These are phyloP conservation scores for Mya arenaria DNA, from an alignment of 1,140 invertebrate species.

Conservation along the genomic window DNA sequence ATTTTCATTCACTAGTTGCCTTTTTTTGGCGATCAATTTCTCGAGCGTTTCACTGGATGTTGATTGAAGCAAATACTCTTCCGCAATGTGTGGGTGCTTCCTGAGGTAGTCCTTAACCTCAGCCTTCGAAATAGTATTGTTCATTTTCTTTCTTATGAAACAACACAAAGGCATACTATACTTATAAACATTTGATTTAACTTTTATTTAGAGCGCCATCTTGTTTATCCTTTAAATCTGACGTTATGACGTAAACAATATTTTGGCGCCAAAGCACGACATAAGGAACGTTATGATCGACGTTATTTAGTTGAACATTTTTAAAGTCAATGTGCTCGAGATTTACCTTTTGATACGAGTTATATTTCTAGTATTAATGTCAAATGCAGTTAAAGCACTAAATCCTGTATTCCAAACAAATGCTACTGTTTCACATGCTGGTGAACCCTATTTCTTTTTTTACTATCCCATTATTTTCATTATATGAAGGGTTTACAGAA, in stretches of 20 bases:
- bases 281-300: not conserved
- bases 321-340: not conserved
- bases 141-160: not conserved
- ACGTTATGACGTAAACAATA: not conserved
- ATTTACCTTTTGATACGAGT: too few species aligned
- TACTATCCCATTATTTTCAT: too few species aligned
- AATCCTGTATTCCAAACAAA: too few species aligned
- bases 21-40: conserved; percentile 38
- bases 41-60: conserved; percentile 42
- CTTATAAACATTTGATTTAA: too few species aligned
- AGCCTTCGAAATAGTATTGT: not conserved
- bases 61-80: conserved; percentile 51
- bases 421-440: too few species aligned
- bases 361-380: too few species aligned
- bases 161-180: too few species aligned
- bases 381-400: too few species aligned
- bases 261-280: not conserved
- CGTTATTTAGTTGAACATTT: not conserved
- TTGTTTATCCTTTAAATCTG: not conserved
- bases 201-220: not conserved
- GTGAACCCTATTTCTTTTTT: too few species aligned
- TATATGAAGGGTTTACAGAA: too few species aligned
- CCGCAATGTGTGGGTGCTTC: conserved; percentile 57
- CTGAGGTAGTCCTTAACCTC: conserved; percentile 45
- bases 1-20: not conserved